A percentile compares a stretch with the other conserved stretches of the same genome.
Conservation (phyloP, 2,888 invertebrate genomes). For the Schizotus pectinicornis region DNA sequence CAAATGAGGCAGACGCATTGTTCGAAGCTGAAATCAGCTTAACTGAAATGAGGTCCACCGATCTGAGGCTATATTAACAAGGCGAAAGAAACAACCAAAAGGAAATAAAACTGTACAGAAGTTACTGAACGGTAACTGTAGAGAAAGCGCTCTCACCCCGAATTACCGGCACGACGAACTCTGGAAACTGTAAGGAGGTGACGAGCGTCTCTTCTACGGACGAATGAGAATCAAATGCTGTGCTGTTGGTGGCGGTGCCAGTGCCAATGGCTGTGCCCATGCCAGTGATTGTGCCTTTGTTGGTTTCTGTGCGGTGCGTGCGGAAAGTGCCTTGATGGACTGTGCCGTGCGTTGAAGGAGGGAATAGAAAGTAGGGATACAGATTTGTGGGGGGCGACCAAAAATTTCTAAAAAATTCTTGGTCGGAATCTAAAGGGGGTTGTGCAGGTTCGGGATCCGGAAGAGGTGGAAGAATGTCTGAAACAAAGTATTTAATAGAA, state of each 20-base stretch:
- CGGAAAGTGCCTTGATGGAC: constrained; percentile 56
- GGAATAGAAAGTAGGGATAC: constrained; percentile 68
- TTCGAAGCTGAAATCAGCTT: constrained; percentile 67
- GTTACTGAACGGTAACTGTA: constrained; percentile 34
- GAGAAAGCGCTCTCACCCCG: constrained; percentile 55
- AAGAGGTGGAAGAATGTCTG: constrained; percentile 64
- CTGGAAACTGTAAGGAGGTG: constrained; percentile 55
- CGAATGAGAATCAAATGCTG: constrained; percentile 49
- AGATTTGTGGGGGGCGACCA: constrained; percentile 63
- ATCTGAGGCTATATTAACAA: constrained; percentile 31
- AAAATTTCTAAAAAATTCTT: constrained; percentile 63
- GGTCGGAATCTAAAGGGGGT: constrained; percentile 62
- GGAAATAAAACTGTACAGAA: constrained; percentile 28
- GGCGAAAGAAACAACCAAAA: constrained; percentile 32
- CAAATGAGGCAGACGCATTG: constrained; percentile 63
- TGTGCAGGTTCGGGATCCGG: constrained; percentile 66
- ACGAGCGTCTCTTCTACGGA: constrained; percentile 59
- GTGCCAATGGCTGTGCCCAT: constrained; percentile 54
- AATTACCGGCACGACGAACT: constrained; percentile 47
- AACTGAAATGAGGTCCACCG: constrained; percentile 62
- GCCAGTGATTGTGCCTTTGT: constrained; percentile 48
- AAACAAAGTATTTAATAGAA: constrained; percentile 58
- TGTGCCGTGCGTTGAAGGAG: constrained; percentile 58
- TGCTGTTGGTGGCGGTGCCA: constrained; percentile 50
- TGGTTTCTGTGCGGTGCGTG: constrained; percentile 53